These are phyloP conservation scores for Psephotus haematonotus DNA, from an alignment of 2,113 vertebrate species.

Conservation along the genomic window DNA sequence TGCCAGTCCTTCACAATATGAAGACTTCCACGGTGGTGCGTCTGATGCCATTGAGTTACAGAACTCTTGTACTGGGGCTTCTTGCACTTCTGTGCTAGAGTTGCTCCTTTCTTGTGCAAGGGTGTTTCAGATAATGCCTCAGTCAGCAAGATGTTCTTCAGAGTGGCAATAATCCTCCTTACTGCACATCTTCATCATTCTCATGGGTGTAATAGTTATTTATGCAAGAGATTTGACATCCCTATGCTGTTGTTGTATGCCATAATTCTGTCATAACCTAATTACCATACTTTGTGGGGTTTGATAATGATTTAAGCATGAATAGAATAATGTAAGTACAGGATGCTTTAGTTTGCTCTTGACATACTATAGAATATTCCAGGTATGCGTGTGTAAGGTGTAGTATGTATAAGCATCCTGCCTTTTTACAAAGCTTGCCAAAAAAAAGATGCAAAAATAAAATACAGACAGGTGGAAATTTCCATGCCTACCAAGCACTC, in stretches of 20 bases:
- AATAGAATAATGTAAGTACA: background rate
- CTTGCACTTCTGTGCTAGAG: background rate
- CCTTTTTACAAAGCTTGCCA: background rate
- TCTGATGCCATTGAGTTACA: background rate
- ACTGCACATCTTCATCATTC: background rate
- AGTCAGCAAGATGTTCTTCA: background rate
- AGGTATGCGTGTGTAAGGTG: background rate
- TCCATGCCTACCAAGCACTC: background rate
- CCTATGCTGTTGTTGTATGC: background rate
- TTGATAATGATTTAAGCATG: background rate
- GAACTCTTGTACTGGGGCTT: background rate
- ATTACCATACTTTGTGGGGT: background rate
- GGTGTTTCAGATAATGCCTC: background rate
- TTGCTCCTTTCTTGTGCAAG: background rate
- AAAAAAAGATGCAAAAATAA: background rate
- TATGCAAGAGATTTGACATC: background rate
- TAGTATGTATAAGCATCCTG: background rate
- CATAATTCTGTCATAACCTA: background rate
- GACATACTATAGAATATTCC: background rate
- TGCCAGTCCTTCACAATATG: background rate
- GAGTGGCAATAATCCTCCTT: background rate
- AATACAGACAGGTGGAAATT: background rate
- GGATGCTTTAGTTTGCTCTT: slow-evolving; percentile 3
- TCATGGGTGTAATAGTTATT: background rate
- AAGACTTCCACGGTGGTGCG: background rate